phyloP scores from a whole-genome alignment of 2,797 vertebrate species.

The Chrosomus eos region DNA sequence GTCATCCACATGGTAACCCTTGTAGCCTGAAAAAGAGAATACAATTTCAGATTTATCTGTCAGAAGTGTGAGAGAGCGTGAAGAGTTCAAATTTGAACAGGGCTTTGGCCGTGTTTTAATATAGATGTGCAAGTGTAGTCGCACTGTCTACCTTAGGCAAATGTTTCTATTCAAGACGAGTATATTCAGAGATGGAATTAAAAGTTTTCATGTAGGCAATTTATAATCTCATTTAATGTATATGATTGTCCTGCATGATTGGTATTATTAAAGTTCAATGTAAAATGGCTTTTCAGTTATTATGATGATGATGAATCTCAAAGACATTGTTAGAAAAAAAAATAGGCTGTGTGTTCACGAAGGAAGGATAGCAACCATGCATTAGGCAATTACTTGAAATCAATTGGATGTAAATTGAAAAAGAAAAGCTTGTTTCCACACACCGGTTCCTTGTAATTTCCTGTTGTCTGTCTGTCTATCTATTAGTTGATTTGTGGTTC shows the following conservation, averaged over 20 bases:
- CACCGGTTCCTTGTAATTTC: slow-evolving; percentile 36
- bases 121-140: slow-evolving; percentile 49
- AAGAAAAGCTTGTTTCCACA: slow-evolving; percentile 43
- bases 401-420: slow-evolving; percentile 49
- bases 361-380: slow-evolving; percentile 17
- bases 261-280: neutral
- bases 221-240: slow-evolving; percentile 10
- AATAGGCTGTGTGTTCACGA: neutral
- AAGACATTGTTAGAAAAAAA: neutral
- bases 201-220: neutral
- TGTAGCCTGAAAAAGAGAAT: slow-evolving; percentile 44
- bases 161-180: slow-evolving; percentile 32
- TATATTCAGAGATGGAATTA: neutral
- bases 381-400: slow-evolving; percentile 48
- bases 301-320: slow-evolving; percentile 12
- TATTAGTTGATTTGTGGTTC: slow-evolving; percentile 32
- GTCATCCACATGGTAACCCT: slow-evolving; percentile 26
- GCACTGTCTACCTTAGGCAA: slow-evolving; percentile 27
- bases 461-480: slow-evolving; percentile 27
- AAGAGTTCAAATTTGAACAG: slow-evolving; percentile 51
- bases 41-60: slow-evolving; percentile 49
- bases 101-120: slow-evolving; percentile 39
- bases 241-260: neutral
- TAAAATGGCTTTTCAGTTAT: slow-evolving; percentile 1
- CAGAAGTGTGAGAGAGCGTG: slow-evolving; percentile 48